Evolutionary conservation across 2,888 invertebrate genomes (phyloP).

Genomic region (Dexiosoma caninum): DNA sequence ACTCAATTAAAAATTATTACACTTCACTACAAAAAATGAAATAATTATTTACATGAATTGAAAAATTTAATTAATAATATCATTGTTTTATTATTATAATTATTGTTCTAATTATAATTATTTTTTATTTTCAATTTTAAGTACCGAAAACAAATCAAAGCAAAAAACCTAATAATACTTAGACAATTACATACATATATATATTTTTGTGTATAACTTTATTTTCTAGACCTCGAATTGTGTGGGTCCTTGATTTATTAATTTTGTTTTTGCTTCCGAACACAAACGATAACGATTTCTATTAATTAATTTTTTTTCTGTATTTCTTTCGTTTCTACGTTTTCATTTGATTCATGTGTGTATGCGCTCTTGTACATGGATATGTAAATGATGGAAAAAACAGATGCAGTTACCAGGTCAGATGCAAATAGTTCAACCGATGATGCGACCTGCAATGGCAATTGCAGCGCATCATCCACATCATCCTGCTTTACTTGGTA

Average conservation of each 20-base stretch:
- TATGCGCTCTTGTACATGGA: conserved; percentile 2
- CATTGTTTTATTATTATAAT: conserved; percentile 43
- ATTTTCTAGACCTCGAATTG: conserved; percentile 52
- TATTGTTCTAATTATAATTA: conserved; percentile 38
- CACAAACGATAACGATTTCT: conserved; percentile 11
- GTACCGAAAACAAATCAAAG: conserved; percentile 32
- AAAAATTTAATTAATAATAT: conserved; percentile 43
- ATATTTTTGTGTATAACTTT: conserved; percentile 59
- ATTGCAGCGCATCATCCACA: conserved; percentile 69
- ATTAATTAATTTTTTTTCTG: conserved; percentile 37
- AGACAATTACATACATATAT: conserved; percentile 40
- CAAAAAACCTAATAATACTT: conserved; percentile 50
- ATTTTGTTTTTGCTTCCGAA: conserved; percentile 41
- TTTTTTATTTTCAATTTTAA: conserved; percentile 37
- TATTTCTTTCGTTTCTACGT: conserved; percentile 61
- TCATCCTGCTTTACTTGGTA: conserved; percentile 74
- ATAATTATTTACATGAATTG: conserved; percentile 43
- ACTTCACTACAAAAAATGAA: conserved; percentile 54
- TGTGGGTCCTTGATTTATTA: conserved; percentile 48
- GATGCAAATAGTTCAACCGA: conserved; percentile 77
- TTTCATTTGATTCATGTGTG: conserved; percentile 45
- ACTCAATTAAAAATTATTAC: conserved; percentile 53
- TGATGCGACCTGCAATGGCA: conserved; percentile 76
- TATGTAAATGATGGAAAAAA: conserved; percentile 1
- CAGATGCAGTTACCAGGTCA: conserved; percentile 74